Evolutionary conservation across 2,113 vertebrate species (phyloP).

Genomic region (Rutilus rutilus): DNA sequence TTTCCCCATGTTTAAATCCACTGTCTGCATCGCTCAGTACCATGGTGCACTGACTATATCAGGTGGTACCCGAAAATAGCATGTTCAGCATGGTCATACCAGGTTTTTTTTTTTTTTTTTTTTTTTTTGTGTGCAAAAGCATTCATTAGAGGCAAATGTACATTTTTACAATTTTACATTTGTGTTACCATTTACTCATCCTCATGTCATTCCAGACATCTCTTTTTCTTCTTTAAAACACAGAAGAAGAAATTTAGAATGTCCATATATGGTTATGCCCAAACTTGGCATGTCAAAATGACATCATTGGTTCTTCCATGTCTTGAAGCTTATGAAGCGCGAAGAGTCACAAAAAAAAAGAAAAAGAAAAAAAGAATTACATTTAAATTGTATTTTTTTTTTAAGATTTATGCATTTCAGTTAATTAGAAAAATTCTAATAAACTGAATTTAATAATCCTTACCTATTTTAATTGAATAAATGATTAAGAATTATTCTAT

Average conservation of each 20-base stretch:
- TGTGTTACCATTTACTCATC: neutral
- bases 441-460: too few relatives aligned
- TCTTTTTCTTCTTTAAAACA: neutral
- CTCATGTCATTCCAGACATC: neutral
- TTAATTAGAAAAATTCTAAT: too few relatives aligned
- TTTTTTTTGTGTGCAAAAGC: neutral
- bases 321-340: neutral
- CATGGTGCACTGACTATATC: neutral
- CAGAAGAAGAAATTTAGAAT: neutral
- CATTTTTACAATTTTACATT: too few relatives aligned
- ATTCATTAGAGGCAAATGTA: too few relatives aligned
- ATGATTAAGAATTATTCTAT: too few relatives aligned
- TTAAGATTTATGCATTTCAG: too few relatives aligned
- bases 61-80: neutral
- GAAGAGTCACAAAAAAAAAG: neutral
- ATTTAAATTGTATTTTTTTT: too few relatives aligned
- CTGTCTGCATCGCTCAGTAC: neutral
- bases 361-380: too few relatives aligned
- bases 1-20: slow-evolving; percentile 19
- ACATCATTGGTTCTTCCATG: neutral
- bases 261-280: neutral
- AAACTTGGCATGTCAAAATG: neutral
- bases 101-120: neutral
- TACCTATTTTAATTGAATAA: too few relatives aligned
- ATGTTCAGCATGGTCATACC: neutral